Evolutionary conservation across 2,888 invertebrate species (phyloP), one percentile per base, ranked within the genome.

Genomic region (Tipula confusa): DNA sequence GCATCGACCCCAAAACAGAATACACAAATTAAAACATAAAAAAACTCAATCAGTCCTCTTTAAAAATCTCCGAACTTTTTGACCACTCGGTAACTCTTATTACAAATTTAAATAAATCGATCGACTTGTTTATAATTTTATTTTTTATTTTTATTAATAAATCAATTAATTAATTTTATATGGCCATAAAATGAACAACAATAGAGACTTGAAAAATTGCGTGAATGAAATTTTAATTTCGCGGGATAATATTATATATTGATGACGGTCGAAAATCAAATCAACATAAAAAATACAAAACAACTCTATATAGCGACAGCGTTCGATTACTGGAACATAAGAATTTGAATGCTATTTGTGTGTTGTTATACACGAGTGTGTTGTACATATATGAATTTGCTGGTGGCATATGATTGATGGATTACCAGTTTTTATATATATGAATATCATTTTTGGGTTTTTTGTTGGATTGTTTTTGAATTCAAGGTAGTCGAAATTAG

Each of bases 381-480:
- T 31, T n/a, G 31, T 31, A 31, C 31, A 31, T 31, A 31, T 31
- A 31, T 43, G 64, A 43, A 43, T 64, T 64, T 11, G 24, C 18
- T 64, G 64, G 64, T 64, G 64, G 64, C 64, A 64, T 64, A 64
- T 64, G 64, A 64, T 64, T 64, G 64, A 64, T 64, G 64, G 64
- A 64, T 64, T 64, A 64, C 24, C 64, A 64, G 64, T 64, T 64
- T 64, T n/a, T n/a, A n/a, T 9, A 24, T 18, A 18, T 2, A 64
- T 18, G 64, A 64, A 64, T 64, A 64, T 64, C 64, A 24, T 64
- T 64, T 64, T 64, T 64, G 64, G 64, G 48, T 48, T 48, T 18
- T 48, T 64, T 64, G n/a, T 64, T 64, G 24, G 24, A 64, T 64
- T 64, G 64, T 64, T 64, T 64, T 9, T 33, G 6, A 64, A 64